Base-by-base conservation (phyloP, 2,113 vertebrate genomes). In the Anarrhichthys ocellatus region DNA sequence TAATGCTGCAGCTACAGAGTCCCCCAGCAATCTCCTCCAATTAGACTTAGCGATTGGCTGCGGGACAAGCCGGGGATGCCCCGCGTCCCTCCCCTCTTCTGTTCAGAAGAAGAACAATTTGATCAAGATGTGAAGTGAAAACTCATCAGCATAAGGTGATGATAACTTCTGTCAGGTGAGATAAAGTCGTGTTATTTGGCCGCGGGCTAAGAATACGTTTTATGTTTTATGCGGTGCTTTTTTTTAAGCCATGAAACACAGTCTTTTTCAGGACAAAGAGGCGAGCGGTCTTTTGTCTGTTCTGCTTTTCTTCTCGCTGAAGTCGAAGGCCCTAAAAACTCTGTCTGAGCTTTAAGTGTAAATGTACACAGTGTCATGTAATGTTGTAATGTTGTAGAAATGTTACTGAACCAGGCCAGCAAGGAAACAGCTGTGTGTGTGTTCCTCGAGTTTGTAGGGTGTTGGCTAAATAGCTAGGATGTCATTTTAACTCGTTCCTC, bases 381-480 rank as follows among this genome's bases (percentile, higher is more conserved):
- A n/a, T n/a, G n/a, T n/a, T n/a, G 11, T 62, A 20, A 74, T 63
- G 70, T 62, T 50, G 32, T 2, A 79, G 46, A 9, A 48, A 17
- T 38, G 13, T 56, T 36, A 64, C 58, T 80, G 29, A 6, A 11
- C 13, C 59, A 2, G 67, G 34, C 59, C 40, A 20, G 34, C 6
- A 46, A 58, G 72, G 77, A 76, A 66, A 76, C 66, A 72, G 40
- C 77, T 84, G 82, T 62, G 75, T 36, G 66, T 40, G 67, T 59
- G 50, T 56, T 70, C 38, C 64, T 29, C 4, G 1, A 2, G 40
- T 17, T 34, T 79, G 9, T 20, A 58, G 76, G 70, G 82, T 71
- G 83, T 71, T 48, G 76, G 36, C 76, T 46, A 6, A 74, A 62
- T 48, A 44, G 40, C 62, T 34, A 17, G 73, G 61, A 63, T n/a